phyloP scores from a whole-genome alignment of 2,113 vertebrate genomes.

The Prunella fulvescens region DNA sequence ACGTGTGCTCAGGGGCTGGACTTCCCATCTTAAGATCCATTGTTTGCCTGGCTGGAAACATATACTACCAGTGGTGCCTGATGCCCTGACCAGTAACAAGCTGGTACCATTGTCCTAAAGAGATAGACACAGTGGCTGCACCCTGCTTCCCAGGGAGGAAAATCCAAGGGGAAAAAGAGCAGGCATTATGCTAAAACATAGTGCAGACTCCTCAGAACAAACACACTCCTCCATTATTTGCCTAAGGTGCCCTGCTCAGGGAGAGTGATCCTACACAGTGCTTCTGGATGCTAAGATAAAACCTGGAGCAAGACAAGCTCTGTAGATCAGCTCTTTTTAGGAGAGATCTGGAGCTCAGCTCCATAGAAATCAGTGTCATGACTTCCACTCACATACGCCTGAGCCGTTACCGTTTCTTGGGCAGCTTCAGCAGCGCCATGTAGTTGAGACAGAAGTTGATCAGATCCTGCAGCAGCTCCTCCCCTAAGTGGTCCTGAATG shows the following conservation, averaged over 20 bases:
- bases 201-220: background rate
- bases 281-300: background rate
- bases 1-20: background rate
- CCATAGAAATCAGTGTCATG: background rate
- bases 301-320: background rate
- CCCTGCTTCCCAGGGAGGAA: background rate
- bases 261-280: background rate
- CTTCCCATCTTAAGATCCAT: background rate
- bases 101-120: background rate
- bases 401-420: constrained; percentile 89
- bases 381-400: rapidly evolving
- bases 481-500: constrained; percentile 93
- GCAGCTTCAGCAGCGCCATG: constrained; percentile 93
- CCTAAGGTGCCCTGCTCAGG: background rate
- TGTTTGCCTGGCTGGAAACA: background rate
- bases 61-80: background rate
- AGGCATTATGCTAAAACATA: background rate
- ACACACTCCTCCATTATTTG: background rate
- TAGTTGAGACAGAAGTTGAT: constrained; percentile 98
- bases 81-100: background rate
- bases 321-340: background rate
- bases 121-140: background rate
- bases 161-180: background rate
- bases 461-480: constrained; percentile 96
- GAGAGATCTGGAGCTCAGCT: background rate